Conservation (phyloP, 2,888 invertebrate genomes). For the Pardosa pseudoannulata region DNA sequence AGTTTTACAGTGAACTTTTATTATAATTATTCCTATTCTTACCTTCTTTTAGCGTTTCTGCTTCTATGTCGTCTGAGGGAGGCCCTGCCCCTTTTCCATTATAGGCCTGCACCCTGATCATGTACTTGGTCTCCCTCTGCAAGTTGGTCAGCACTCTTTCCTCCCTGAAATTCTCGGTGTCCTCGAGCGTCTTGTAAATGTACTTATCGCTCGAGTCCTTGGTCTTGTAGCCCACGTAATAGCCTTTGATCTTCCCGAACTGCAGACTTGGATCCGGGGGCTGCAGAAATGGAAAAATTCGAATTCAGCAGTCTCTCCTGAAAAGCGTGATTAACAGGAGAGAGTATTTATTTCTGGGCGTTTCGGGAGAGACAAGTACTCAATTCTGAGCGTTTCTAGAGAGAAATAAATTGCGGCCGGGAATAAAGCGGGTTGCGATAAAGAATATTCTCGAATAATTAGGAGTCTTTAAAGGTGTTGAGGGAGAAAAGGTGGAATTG, state of each 20-base stretch:
- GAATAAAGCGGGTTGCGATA: too few species aligned
- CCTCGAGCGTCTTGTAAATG: slow-evolving; percentile 76
- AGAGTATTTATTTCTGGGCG: too few species aligned
- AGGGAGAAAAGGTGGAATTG: too few species aligned
- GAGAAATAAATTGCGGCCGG: too few species aligned
- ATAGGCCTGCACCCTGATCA: slow-evolving; percentile 67
- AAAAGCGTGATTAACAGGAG: too few species aligned
- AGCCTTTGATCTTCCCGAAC: slow-evolving; percentile 78
- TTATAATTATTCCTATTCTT: too few species aligned
- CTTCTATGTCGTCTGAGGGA: slow-evolving; percentile 57
- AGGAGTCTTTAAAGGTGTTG: too few species aligned
- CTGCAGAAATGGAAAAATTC: slow-evolving; percentile 73
- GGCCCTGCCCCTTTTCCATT: slow-evolving; percentile 71
- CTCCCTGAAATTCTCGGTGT: slow-evolving; percentile 58
- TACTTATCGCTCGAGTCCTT: slow-evolving; percentile 76
- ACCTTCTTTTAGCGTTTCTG: slow-evolving; percentile 68
- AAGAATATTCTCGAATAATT: too few species aligned
- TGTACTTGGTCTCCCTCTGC: slow-evolving; percentile 76
- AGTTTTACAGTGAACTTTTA: too few species aligned
- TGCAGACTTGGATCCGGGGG: slow-evolving; percentile 76
- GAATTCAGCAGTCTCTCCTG: too few species aligned
- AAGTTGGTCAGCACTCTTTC: slow-evolving; percentile 76
- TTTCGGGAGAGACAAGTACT: too few species aligned
- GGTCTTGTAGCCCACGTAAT: slow-evolving; percentile 78
- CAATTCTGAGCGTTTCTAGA: too few species aligned